Evolutionary conservation across 2,888 invertebrate species (phyloP).

Genomic region (Rhyacophila evoluta): DNA sequence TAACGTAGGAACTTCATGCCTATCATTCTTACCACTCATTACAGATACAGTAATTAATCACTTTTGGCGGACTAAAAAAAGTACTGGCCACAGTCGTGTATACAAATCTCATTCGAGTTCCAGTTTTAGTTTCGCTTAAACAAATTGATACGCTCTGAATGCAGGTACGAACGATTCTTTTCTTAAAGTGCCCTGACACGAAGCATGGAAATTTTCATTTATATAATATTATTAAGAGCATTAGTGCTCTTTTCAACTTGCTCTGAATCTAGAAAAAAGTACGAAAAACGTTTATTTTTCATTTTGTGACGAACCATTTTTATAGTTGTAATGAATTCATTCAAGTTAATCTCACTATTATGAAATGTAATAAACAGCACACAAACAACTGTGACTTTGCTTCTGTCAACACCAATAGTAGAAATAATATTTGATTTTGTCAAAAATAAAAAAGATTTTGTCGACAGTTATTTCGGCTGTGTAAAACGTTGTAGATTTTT

Average conservation of each 20-base stretch:
- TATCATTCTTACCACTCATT: background rate
- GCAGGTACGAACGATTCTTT: background rate
- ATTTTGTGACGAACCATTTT: too few species aligned
- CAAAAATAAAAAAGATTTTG: too few species aligned
- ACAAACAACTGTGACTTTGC: too few species aligned
- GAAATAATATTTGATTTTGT: too few species aligned
- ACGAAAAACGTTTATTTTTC: too few species aligned
- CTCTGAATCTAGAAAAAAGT: too few species aligned
- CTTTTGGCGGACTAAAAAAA: background rate
- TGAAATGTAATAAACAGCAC: too few species aligned
- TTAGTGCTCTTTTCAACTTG: background rate
- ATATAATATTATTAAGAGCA: background rate
- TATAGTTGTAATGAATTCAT: too few species aligned
- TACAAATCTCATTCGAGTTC: background rate
- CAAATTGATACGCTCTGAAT: constrained; percentile 13
- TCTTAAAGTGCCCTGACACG: background rate
- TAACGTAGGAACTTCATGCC: background rate
- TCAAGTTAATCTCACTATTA: too few species aligned
- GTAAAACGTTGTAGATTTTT: too few species aligned
- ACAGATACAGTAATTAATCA: background rate
- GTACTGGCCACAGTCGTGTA: background rate
- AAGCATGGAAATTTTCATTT: background rate
- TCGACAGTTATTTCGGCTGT: too few species aligned
- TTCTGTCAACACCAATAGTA: too few species aligned
- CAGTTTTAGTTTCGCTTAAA: constrained; percentile 9